Percentiles rank a stretch among this genome's conserved stretches.
Conservation (phyloP, 2,888 invertebrate species). For the Polydrusus pterygomalis region DNA sequence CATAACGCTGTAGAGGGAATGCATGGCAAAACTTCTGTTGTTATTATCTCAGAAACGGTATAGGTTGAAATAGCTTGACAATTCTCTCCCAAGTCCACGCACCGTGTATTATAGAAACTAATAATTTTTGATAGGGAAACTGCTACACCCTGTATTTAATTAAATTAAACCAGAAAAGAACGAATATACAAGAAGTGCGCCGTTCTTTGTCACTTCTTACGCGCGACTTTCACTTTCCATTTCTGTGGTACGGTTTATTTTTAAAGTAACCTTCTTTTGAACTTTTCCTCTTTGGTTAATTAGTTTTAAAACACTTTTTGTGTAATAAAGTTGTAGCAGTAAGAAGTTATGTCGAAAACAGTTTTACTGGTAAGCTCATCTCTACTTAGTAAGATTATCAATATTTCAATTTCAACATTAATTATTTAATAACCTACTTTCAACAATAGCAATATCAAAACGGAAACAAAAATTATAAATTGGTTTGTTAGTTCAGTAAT, state of each 20-base stretch:
- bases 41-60: too few relatives aligned
- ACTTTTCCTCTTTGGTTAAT: background rate
- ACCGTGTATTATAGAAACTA: background rate
- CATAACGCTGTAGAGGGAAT: too few relatives aligned
- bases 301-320: background rate
- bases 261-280: slow-evolving; percentile 4
- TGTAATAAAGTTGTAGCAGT: background rate
- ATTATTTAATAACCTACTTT: slow-evolving; percentile 28
- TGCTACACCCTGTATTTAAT: slow-evolving; percentile 2
- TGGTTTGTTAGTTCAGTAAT: too few relatives aligned
- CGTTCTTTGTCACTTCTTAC: slow-evolving; percentile 2
- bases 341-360: slow-evolving; percentile 30
- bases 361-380: slow-evolving; percentile 20
- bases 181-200: background rate
- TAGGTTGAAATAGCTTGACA: too few relatives aligned
- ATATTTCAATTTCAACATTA: background rate
- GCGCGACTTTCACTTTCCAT: slow-evolving; percentile 53
- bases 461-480: background rate
- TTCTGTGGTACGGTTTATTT: slow-evolving; percentile 17
- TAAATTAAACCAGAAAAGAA: slow-evolving; percentile 2
- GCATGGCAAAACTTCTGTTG: too few relatives aligned
- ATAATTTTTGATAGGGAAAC: background rate
- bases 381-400: slow-evolving; percentile 15
- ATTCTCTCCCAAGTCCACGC: too few relatives aligned
- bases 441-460: background rate